Conservation (phyloP, 2,888 invertebrate genomes). For the Sesia bembeciformis region DNA sequence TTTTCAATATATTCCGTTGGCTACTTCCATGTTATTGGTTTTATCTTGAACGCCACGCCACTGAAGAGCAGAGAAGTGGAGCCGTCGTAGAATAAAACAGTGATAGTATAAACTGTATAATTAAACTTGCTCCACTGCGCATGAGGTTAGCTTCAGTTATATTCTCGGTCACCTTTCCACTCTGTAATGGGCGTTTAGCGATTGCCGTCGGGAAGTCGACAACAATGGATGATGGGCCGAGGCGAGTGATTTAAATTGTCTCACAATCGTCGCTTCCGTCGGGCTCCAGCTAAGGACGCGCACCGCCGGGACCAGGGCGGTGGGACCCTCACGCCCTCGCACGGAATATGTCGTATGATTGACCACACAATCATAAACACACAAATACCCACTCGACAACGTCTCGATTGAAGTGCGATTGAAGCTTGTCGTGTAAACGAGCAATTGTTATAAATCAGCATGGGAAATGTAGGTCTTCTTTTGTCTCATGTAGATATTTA, state of each 20-base stretch:
- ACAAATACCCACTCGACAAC: constrained; percentile 22
- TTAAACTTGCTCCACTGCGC: too few relatives aligned
- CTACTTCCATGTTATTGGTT: too few relatives aligned
- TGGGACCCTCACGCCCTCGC: constrained; percentile 21
- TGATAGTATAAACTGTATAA: too few relatives aligned
- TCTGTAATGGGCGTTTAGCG: constrained; percentile 14
- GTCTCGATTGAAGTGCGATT: constrained; percentile 19
- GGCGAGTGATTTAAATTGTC: constrained; percentile 60
- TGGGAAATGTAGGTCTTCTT: background rate
- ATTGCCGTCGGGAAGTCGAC: constrained; percentile 42
- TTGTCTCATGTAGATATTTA: background rate
- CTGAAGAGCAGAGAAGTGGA: too few relatives aligned
- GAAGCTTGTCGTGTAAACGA: constrained; percentile 7
- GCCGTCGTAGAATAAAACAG: too few relatives aligned
- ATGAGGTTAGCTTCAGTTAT: too few relatives aligned
- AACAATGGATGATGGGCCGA: constrained; percentile 44
- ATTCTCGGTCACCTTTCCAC: constrained; percentile 7
- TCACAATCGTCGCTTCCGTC: constrained; percentile 62
- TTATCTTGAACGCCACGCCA: too few relatives aligned
- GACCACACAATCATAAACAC: constrained; percentile 6
- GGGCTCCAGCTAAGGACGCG: constrained; percentile 31
- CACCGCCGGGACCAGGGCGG: constrained; percentile 14
- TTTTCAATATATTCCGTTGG: too few relatives aligned
- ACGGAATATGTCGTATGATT: constrained; percentile 13
- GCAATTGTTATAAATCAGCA: background rate